Conservation (phyloP, 2,888 invertebrate genomes). For the Liposcelis brunnea region DNA sequence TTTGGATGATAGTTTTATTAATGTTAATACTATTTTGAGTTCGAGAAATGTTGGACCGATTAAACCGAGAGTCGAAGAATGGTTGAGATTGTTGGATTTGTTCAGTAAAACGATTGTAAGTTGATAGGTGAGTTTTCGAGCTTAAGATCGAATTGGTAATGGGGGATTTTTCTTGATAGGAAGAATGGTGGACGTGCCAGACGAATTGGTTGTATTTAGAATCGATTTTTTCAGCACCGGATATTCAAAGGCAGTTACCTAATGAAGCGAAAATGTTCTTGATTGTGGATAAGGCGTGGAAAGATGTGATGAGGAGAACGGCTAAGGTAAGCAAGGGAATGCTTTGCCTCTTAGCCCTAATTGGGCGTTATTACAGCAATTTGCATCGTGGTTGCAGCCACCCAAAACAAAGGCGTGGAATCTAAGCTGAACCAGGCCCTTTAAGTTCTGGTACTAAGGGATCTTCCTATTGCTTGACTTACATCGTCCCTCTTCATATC, state of each 20-base stretch:
- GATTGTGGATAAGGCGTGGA: constrained; percentile 77
- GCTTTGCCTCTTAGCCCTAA: too few relatives aligned
- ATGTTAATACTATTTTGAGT: constrained; percentile 70
- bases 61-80: constrained; percentile 63
- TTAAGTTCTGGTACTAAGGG: too few relatives aligned
- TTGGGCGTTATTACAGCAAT: too few relatives aligned
- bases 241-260: constrained; percentile 83
- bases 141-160: too few relatives aligned
- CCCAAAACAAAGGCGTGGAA: too few relatives aligned
- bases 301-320: constrained; percentile 68
- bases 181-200: constrained; percentile 78
- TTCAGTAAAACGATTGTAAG: constrained; percentile 64
- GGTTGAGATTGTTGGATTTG: constrained; percentile 57
- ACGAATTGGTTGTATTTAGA: constrained; percentile 90
- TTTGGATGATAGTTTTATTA: constrained; percentile 73
- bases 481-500: too few relatives aligned
- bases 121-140: too few relatives aligned
- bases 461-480: too few relatives aligned
- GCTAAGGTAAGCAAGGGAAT: constrained; percentile 52
- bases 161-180: constrained; percentile 33
- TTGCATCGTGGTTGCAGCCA: too few relatives aligned
- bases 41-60: constrained; percentile 77
- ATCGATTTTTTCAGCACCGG: constrained; percentile 86
- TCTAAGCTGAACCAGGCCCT: too few relatives aligned
- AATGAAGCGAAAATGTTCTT: constrained; percentile 75